Evolutionary conservation across 1,140 invertebrate genomes (phyloP).

Genomic region (Drosophila dunni): DNA sequence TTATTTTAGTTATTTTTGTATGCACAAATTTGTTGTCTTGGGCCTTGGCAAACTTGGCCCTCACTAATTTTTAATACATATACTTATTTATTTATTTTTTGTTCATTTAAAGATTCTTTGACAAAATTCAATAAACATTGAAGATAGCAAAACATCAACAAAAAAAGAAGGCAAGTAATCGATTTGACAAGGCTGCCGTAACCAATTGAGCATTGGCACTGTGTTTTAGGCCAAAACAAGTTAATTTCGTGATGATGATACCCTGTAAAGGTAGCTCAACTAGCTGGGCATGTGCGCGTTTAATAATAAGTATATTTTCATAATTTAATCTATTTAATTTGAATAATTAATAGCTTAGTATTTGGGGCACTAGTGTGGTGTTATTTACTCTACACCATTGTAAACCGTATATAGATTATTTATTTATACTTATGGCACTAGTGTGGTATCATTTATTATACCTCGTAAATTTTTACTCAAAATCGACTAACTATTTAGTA

Average conservation of each 20-base stretch:
- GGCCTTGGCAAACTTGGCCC: conserved; percentile 29
- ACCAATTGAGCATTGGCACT: conserved; percentile 9
- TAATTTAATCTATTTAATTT: no score
- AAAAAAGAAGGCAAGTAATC: neutral
- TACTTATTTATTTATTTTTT: conserved; percentile 2
- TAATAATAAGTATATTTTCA: neutral
- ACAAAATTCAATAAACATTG: conserved; percentile 9
- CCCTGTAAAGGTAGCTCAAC: neutral
- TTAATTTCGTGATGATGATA: neutral
- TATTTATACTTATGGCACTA: no score
- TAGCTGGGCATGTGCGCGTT: neutral
- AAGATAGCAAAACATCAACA: neutral
- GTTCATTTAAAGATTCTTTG: conserved; percentile 20
- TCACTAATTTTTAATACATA: conserved; percentile 3
- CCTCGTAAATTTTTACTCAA: no score
- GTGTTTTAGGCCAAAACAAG: conserved; percentile 5
- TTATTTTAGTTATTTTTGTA: neutral
- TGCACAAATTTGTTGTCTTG: no score
- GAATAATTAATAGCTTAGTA: no score
- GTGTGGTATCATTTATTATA: no score
- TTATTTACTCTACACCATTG: no score
- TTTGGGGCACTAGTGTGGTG: no score
- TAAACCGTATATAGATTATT: no score
- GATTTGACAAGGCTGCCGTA: conserved; percentile 8
- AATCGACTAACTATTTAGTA: no score